phyloP scores from a whole-genome alignment of 2,797 vertebrate species.

The Tapera naevia region DNA sequence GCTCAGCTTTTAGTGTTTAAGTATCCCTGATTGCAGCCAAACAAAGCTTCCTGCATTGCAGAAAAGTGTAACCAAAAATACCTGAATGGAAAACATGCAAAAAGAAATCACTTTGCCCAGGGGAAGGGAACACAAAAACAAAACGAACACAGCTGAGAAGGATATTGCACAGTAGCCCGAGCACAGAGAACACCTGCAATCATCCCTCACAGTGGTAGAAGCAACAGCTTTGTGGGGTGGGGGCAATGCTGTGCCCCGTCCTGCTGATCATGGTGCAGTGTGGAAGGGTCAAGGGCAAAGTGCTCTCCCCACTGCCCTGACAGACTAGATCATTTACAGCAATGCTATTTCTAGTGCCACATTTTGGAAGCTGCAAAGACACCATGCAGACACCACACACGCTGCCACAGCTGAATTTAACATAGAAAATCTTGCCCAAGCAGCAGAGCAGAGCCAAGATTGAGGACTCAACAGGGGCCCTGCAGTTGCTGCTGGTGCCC shows the following conservation, averaged over 20 bases:
- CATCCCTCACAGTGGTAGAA: accelerated
- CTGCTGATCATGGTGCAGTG: accelerated
- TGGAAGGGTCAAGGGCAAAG: background rate
- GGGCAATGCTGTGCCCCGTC: background rate
- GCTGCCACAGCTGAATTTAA: accelerated
- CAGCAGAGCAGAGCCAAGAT: background rate
- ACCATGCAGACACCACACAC: background rate
- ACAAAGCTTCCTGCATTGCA: background rate
- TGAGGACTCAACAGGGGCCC: background rate
- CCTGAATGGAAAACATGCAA: background rate
- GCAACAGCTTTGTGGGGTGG: background rate
- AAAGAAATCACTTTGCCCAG: background rate
- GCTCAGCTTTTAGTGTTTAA: background rate
- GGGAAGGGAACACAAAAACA: background rate
- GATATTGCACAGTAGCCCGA: background rate
- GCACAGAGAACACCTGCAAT: background rate
- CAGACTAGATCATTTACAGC: background rate
- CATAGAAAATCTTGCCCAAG: background rate
- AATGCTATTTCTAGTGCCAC: background rate
- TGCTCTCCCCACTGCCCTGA: background rate
- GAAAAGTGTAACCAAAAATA: background rate
- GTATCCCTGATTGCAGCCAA: accelerated
- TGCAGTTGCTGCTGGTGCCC: background rate
- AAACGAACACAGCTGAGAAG: background rate
- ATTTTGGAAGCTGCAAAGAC: background rate